These are phyloP conservation scores for Ornithorhynchus anatinus DNA, from an alignment of 2,113 vertebrate species.

Conservation along the genomic window DNA sequence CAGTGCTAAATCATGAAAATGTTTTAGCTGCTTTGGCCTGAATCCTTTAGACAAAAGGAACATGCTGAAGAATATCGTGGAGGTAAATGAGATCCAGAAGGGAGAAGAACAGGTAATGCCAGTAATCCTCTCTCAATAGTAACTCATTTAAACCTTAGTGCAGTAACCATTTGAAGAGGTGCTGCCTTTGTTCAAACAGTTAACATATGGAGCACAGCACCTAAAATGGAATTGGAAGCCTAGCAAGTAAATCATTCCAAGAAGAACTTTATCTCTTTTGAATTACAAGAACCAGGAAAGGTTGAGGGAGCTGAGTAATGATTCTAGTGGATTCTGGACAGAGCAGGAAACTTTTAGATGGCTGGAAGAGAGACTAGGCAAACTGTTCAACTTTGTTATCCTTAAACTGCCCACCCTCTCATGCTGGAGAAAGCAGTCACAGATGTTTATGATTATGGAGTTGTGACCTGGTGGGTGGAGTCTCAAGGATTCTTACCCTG, in stretches of 20 bases:
- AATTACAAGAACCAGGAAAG: not conserved
- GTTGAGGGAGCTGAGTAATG: not conserved
- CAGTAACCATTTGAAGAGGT: not conserved
- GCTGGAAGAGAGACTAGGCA: no score
- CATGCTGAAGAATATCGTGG: slow-evolving; percentile 25
- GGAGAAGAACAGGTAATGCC: slow-evolving; percentile 23
- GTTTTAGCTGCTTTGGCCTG: slow-evolving; percentile 27
- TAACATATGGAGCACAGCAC: not conserved
- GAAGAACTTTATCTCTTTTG: slow-evolving; percentile 1
- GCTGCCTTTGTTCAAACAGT: not conserved
- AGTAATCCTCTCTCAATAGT: slow-evolving; percentile 16
- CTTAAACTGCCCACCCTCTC: no score
- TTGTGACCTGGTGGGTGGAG: no score
- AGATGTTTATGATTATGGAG: no score
- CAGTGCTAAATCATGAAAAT: slow-evolving; percentile 47
- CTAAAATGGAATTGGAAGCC: not conserved
- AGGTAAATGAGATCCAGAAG: slow-evolving; percentile 52
- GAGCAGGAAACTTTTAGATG: no score
- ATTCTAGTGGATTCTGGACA: not conserved
- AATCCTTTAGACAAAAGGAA: slow-evolving; percentile 40
- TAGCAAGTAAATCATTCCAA: not conserved
- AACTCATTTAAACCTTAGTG: slow-evolving; percentile 19
- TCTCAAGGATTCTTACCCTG: no score
- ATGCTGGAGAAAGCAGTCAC: no score
- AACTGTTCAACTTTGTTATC: no score